Conservation (phyloP, 2,888 invertebrate species). For the Melipona beecheii region DNA sequence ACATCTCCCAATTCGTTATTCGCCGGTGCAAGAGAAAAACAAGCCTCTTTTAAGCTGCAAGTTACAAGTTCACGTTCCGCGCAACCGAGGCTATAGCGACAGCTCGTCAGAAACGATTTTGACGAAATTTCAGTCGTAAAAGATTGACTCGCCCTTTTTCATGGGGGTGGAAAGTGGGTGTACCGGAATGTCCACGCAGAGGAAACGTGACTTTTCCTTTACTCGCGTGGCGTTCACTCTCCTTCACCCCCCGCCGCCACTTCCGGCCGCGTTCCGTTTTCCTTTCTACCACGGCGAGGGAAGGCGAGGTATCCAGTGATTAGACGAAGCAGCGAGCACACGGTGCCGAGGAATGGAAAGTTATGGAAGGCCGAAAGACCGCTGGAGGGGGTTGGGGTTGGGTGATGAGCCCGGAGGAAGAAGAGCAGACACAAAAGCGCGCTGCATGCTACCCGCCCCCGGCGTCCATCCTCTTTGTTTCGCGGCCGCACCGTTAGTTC, state of each 20-base stretch:
- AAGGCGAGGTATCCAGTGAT: conserved; percentile 54
- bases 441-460: conserved; percentile 44
- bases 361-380: conserved; percentile 39
- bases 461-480: conserved; percentile 59
- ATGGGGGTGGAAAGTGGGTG: neutral
- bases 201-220: conserved; percentile 32
- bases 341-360: conserved; percentile 42
- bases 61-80: neutral
- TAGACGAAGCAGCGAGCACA: conserved; percentile 61
- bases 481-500: conserved; percentile 51
- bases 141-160: neutral
- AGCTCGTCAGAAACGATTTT: neutral
- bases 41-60: neutral
- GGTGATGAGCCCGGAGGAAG: conserved; percentile 58
- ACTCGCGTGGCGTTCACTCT: neutral
- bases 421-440: conserved; percentile 61
- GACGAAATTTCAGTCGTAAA: neutral
- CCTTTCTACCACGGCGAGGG: conserved; percentile 58
- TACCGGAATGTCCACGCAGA: conserved; percentile 13
- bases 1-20: neutral
- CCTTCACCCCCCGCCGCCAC: conserved; percentile 7
- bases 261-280: conserved; percentile 35
- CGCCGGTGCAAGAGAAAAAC: neutral
- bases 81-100: neutral
- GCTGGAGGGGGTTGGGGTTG: conserved; percentile 6